A percentile compares a stretch with the other conserved stretches of the same genome.
These are phyloP conservation scores for Hetaerina americana DNA, from an alignment of 1,140 invertebrate genomes.

Conservation along the genomic window DNA sequence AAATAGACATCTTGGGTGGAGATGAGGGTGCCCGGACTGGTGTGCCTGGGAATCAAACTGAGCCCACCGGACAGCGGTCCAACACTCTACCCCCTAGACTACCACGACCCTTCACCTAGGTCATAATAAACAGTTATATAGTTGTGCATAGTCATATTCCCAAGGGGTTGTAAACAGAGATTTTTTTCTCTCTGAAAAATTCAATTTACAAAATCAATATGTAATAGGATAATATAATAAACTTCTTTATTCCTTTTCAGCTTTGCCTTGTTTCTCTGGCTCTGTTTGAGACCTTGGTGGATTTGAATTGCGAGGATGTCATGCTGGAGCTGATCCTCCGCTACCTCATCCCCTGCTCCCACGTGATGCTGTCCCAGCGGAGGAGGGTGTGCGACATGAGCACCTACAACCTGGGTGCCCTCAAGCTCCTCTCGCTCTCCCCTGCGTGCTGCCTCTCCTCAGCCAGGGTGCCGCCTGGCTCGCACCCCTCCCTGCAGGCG, in stretches of 20 bases:
- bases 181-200: no score
- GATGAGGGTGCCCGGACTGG: no score
- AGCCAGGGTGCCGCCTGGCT: slow-evolving; percentile 14
- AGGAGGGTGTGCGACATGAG: slow-evolving; percentile 63
- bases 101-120: no score
- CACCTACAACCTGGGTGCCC: slow-evolving; percentile 64
- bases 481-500: slow-evolving; percentile 12
- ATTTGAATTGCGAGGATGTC: slow-evolving; percentile 93
- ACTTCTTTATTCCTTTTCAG: slow-evolving; percentile 37
- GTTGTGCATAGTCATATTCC: no score
- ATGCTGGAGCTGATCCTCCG: slow-evolving; percentile 84
- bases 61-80: no score
- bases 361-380: slow-evolving; percentile 74
- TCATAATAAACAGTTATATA: no score
- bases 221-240: no score
- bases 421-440: slow-evolving; percentile 68
- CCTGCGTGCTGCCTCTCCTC: slow-evolving; percentile 38
- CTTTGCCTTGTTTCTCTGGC: slow-evolving; percentile 81
- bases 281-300: slow-evolving; percentile 79
- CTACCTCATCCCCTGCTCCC: slow-evolving; percentile 76
- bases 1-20: no score
- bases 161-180: no score
- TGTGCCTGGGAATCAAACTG: no score
- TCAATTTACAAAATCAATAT: no score
- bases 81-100: no score